Evolutionary conservation across 2,113 vertebrate genomes (phyloP), one percentile per base, ranked within the genome.

Genomic region (Dicerorhinus sumatrensis): DNA sequence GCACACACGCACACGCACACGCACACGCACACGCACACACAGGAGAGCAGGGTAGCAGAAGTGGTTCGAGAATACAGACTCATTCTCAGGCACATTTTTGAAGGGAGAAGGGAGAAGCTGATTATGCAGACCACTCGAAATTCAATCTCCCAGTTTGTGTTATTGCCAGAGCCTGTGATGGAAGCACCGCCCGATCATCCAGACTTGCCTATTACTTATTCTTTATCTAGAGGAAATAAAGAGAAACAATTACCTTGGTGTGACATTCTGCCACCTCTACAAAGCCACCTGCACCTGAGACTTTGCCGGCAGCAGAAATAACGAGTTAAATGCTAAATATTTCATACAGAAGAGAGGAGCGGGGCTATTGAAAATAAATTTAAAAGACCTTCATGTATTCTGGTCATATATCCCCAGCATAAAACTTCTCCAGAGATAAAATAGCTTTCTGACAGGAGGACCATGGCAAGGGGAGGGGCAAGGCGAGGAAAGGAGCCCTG

Each of bases 311-410:
- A 96, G 95, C 96, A 97, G 97, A 98, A 98, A 98, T 97, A 97
- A 98, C 83, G 67, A 94, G 84, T 98, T 98, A 95, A 98, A 98
- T 91, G 96, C 94, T 92, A 94, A 98, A 92, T 98, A 97, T 98
- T 98, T 98, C 97, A 97, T 94, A 97, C 87, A 85, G 84, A 91
- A 94, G 94, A 86, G 81, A 96, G 96, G 21, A 82, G 89, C 84
- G 21, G 88, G 93, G 96, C 6, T 3, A 96, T 79, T 92, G 96
- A 98, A 95, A 96, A 97, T 91, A 98, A 98, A 97, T 97, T 97
- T 98, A 95, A 98, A 95, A 97, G 92, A 95, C 93, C 98, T 87
- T 98, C 91, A 81, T 94, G 93, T 92, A 91, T 97, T 98, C 6
- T 21, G 97, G 84, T 96, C 56, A 9, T 97, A 97, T 97, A 98